phyloP scores from a whole-genome alignment of 2,113 vertebrate genomes.

The Myanophis thanlyinensis region DNA sequence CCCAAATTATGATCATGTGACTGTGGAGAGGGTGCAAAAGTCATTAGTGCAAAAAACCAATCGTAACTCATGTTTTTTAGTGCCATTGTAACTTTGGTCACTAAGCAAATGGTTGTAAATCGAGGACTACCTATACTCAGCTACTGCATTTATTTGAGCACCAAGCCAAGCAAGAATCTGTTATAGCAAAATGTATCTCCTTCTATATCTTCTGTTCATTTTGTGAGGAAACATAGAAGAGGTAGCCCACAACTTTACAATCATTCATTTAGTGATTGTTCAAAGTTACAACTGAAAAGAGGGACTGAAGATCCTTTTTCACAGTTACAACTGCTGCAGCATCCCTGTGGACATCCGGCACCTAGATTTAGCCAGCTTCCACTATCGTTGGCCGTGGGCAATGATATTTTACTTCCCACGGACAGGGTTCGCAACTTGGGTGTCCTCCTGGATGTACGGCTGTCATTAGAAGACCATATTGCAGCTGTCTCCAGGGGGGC shows the following conservation, averaged over 20 bases:
- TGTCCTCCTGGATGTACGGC: too few species aligned
- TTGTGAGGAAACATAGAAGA: not conserved
- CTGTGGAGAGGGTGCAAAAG: not conserved
- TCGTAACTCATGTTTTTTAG: not conserved
- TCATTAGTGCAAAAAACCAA: not conserved
- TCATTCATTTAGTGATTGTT: not conserved
- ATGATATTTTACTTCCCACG: too few species aligned
- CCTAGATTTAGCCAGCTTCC: too few species aligned
- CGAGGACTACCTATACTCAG: not conserved
- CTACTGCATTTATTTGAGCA: not conserved
- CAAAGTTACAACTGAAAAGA: not conserved
- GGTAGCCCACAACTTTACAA: not conserved
- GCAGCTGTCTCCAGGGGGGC: too few species aligned
- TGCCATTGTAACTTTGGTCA: not conserved
- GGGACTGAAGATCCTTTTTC: not conserved
- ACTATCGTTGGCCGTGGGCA: too few species aligned
- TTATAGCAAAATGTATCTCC: not conserved
- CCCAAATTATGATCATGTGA: not conserved
- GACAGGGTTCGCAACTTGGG: too few species aligned
- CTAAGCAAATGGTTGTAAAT: not conserved
- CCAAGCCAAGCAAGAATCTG: not conserved
- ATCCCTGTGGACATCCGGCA: not conserved
- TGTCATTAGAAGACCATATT: too few species aligned
- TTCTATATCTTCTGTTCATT: not conserved
- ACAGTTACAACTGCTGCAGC: not conserved